phyloP scores from a whole-genome alignment of 1,140 invertebrate genomes.

The Drosophila cardini region DNA sequence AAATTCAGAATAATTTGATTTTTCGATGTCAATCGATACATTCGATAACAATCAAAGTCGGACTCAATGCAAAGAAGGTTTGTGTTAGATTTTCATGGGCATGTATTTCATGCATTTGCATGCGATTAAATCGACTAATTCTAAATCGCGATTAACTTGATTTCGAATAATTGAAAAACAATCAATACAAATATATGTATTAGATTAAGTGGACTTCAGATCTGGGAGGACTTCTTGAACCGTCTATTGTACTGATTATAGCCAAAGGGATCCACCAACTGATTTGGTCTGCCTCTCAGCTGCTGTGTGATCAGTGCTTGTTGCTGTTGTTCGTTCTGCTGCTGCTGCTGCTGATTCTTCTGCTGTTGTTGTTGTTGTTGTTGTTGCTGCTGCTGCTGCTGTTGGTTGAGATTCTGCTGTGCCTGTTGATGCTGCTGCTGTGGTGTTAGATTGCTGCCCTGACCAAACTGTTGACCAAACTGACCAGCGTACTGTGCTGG shows the following conservation, averaged over 20 bases:
- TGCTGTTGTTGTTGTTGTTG: conserved; percentile 68
- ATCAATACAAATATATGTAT: neutral
- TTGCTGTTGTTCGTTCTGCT: conserved; percentile 73
- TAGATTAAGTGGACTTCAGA: conserved; percentile 21
- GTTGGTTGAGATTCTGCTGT: conserved; percentile 52
- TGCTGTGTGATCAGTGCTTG: conserved; percentile 76
- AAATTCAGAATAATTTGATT: no score
- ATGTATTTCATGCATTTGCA: conserved; percentile 83
- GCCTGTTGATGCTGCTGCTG: conserved; percentile 61
- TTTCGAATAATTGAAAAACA: conserved; percentile 11
- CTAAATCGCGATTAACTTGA: conserved; percentile 48
- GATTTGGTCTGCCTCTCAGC: conserved; percentile 72
- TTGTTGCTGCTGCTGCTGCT: conserved; percentile 60
- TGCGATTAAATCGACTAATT: conserved; percentile 65
- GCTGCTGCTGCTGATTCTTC: conserved; percentile 63
- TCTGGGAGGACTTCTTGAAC: conserved; percentile 75
- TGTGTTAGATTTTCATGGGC: conserved; percentile 65
- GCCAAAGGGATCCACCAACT: conserved; percentile 74
- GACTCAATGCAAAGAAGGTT: no score
- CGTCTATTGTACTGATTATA: conserved; percentile 80
- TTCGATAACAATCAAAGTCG: no score
- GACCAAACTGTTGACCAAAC: conserved; percentile 67
- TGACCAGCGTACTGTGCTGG: conserved; percentile 71
- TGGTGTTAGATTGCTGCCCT: conserved; percentile 51
- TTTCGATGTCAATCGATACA: no score